phyloP scores from a whole-genome alignment of 1,140 invertebrate species.

The Odontomachus brunneus region DNA sequence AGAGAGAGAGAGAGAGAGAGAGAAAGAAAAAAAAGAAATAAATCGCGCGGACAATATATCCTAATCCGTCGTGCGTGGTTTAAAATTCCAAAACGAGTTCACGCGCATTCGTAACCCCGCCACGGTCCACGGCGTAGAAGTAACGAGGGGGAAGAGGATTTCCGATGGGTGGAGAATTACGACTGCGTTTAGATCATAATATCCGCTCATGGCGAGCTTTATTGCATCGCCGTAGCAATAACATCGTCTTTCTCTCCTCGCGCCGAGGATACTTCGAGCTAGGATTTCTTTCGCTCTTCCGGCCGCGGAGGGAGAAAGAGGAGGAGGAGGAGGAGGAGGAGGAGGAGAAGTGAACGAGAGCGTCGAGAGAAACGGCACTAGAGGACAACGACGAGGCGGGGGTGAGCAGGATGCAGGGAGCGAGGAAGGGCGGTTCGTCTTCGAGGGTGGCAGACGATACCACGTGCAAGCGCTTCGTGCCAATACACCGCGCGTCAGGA shows the following conservation, averaged over 20 bases:
- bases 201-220: conserved; percentile 43
- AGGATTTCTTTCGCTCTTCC: conserved; percentile 44
- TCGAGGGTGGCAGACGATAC: conserved; percentile 50
- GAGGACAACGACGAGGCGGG: background rate
- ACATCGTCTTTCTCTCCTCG: conserved; percentile 8
- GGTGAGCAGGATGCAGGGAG: background rate
- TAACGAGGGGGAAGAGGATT: background rate
- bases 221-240: conserved; percentile 47
- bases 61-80: too few species aligned
- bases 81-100: too few species aligned
- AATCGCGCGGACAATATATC: background rate
- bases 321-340: background rate
- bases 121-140: background rate
- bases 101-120: background rate
- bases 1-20: background rate
- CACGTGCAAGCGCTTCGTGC: conserved; percentile 59
- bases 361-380: background rate
- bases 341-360: background rate
- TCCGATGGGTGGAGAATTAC: conserved; percentile 1
- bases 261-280: conserved; percentile 23
- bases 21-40: background rate
- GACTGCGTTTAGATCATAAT: conserved; percentile 46
- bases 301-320: background rate
- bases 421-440: conserved; percentile 21
- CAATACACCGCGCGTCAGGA: conserved; percentile 43